Conservation (phyloP, 2,113 vertebrate genomes). For the Xerus inauris region DNA sequence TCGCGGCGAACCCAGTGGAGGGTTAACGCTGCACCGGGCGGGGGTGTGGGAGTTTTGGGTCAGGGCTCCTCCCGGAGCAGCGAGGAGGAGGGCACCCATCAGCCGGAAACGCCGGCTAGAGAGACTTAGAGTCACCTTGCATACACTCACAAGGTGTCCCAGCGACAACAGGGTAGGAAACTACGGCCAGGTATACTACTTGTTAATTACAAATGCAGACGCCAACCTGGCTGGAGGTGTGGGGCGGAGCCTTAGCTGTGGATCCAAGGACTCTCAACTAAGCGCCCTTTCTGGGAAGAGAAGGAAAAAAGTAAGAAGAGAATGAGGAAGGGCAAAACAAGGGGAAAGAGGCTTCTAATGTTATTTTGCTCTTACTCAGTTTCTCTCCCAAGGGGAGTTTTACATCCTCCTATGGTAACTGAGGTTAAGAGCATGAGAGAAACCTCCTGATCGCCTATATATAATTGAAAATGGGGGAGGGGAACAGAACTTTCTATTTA, state of each 20-base stretch:
- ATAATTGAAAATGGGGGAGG: neutral
- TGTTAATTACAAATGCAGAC: neutral
- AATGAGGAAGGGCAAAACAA: neutral
- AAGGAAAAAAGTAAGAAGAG: neutral
- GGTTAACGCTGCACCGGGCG: neutral
- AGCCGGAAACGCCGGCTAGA: neutral
- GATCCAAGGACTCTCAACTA: too few relatives aligned
- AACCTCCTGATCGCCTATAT: neutral
- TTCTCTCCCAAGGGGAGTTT: slow-evolving; percentile 15
- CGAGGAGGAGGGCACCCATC: neutral
- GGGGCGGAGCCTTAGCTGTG: neutral
- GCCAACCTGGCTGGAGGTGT: neutral
- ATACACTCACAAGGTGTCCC: accelerated
- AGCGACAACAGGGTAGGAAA: neutral
- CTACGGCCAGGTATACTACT: accelerated
- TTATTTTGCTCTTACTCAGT: neutral
- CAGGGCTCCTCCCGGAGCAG: neutral
- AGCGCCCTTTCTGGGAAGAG: neutral
- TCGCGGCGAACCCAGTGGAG: neutral
- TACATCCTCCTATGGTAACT: neutral
- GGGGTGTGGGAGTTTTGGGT: neutral
- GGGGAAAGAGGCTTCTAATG: neutral
- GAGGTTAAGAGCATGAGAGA: neutral
- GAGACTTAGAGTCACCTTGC: accelerated
- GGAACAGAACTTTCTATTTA: neutral